Evolutionary conservation across 2,113 vertebrate genomes (phyloP).

Genomic region (Ramphastos sulfuratus): DNA sequence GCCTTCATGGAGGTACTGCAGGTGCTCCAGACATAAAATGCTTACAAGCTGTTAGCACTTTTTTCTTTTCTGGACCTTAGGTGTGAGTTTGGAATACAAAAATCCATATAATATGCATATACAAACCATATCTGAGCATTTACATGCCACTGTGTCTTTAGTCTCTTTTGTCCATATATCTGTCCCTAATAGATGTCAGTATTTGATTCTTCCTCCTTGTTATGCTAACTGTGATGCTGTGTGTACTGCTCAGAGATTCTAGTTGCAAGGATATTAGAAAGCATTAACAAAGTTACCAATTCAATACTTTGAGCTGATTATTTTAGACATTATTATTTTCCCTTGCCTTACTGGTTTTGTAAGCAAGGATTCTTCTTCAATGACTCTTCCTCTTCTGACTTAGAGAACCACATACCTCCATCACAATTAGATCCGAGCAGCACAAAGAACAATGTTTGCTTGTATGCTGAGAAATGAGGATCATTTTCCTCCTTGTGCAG

Average conservation of each 20-base stretch:
- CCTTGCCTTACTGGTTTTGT: neutral
- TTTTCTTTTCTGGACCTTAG: neutral
- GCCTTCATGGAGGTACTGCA: neutral
- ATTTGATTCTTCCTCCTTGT: neutral
- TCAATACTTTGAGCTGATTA: neutral
- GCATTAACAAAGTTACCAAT: neutral
- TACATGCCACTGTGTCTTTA: neutral
- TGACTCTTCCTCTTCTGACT: neutral
- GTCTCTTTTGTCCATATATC: neutral
- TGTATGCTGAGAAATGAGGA: neutral
- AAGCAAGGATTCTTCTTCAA: neutral
- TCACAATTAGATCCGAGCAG: neutral
- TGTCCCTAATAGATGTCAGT: neutral
- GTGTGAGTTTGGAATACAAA: neutral
- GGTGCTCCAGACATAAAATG: neutral
- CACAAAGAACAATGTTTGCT: neutral
- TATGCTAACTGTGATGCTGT: neutral
- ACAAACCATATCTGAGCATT: neutral
- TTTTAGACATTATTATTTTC: neutral
- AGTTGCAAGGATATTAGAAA: neutral
- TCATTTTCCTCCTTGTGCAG: accelerated
- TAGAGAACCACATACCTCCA: neutral
- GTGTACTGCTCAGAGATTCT: neutral
- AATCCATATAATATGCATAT: neutral
- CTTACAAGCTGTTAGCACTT: neutral